Evolutionary conservation across 2,888 invertebrate genomes (phyloP), one percentile per base, ranked within the genome.

Genomic region (Phania funesta): DNA sequence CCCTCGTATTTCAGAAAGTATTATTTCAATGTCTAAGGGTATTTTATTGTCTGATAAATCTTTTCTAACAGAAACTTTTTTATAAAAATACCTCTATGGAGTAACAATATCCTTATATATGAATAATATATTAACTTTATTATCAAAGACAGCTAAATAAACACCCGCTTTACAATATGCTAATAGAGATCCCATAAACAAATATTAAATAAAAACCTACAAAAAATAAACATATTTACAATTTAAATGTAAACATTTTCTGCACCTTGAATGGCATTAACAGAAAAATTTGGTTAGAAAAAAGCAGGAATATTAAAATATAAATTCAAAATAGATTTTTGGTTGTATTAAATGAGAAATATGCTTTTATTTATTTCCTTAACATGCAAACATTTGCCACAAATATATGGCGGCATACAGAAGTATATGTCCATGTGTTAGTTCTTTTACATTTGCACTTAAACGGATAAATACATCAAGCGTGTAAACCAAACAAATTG

Each of bases 401-500:
- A 44, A 16, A 18, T 44, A 18, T 44, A 44, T 16, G 18, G 35
- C 41, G 13, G 41, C 5, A 4, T 1, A 7, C 8, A 44, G 16
- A 44, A 8, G 41, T 16, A 18, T 1, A 16, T n/a, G 16, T 9
- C n/a, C 41, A n/a, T 16, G 41, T 44, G 9, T 35, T 9, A 9
- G 35, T 2, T 5, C 11, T 35, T 35, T 11, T 60, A 18, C 24
- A 9, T 22, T 1, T 67, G 4, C 16, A n/a, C 9, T 32, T 46
- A 5, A 13, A 1, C 38, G 3, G 9, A 52, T 24, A 38, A 0
- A 41, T 60, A n/a, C 26, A 54, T 26, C 52, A 70, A 50, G 35
- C 56, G 50, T 65, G 73, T 44, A 67, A 77, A 56, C 56, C 62
- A 56, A 77, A 77, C 76, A 77, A 81, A 81, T 81, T 81, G 73